Percentiles rank a stretch among this genome's conserved stretches.
These are phyloP conservation scores for Nyctibius bracteatus DNA, from an alignment of 2,113 vertebrate species.

Conservation along the genomic window DNA sequence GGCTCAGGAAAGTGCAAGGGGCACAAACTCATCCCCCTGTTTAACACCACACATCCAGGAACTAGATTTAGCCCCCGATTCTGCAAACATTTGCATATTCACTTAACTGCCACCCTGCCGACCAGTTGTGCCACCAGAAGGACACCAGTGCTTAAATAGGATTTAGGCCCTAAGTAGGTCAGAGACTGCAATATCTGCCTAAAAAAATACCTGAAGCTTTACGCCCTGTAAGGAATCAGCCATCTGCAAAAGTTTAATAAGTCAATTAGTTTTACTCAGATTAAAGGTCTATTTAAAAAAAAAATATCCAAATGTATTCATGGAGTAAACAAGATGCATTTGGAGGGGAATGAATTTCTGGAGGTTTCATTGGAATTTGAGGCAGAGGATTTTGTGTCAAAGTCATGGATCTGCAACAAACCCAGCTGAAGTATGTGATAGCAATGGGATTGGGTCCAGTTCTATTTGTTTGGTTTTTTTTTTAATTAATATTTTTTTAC, in stretches of 20 bases:
- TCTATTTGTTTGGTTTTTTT: neutral
- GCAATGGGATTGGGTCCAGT: neutral
- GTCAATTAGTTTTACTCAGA: neutral
- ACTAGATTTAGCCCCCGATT: neutral
- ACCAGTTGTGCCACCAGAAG: neutral
- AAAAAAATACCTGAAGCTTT: conserved; percentile 20
- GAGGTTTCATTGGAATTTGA: neutral
- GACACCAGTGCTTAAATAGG: neutral
- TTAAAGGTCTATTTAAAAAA: neutral
- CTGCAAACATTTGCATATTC: neutral
- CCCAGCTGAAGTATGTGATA: neutral
- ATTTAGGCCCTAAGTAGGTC: conserved; percentile 35
- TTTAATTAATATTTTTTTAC: neutral
- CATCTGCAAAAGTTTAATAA: conserved; percentile 19
- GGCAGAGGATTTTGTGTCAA: neutral
- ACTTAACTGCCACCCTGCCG: neutral
- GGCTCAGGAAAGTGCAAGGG: neutral
- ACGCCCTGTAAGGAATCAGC: neutral
- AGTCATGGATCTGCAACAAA: neutral
- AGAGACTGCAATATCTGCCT: neutral
- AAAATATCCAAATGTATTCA: neutral
- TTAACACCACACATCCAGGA: neutral
- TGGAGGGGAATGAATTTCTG: neutral
- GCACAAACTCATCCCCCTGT: neutral
- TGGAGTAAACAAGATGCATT: neutral